These are phyloP conservation scores for Meriones psammophilus DNA, from an alignment of 2,797 vertebrate genomes.

Conservation along the genomic window DNA sequence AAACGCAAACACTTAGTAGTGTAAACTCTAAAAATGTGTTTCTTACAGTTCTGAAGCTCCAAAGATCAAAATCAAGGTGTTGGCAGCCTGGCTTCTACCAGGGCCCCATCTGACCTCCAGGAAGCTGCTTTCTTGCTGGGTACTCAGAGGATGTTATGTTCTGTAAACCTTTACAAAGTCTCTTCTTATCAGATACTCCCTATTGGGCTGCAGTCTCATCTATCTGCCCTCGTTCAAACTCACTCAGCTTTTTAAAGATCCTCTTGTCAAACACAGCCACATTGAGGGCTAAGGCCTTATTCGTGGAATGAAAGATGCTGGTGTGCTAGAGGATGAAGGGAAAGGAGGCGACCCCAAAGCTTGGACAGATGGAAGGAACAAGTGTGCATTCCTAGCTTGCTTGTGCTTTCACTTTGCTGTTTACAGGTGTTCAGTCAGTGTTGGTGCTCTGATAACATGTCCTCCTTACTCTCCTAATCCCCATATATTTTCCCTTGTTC, in stretches of 20 bases:
- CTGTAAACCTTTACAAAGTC: background rate
- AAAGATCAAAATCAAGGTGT: background rate
- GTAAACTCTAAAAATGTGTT: background rate
- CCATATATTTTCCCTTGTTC: background rate
- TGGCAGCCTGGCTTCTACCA: background rate
- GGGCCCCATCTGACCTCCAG: background rate
- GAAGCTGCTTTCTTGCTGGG: background rate
- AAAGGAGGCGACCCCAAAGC: background rate
- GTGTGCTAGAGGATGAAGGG: background rate
- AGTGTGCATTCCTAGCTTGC: background rate
- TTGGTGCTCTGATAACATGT: background rate
- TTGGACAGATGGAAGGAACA: background rate
- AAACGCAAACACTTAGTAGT: background rate
- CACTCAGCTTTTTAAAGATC: background rate
- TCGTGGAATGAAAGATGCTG: background rate
- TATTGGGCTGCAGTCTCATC: background rate
- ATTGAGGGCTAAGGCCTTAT: background rate
- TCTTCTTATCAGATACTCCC: background rate
- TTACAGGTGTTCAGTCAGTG: background rate
- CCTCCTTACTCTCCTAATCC: background rate
- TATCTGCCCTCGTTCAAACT: background rate
- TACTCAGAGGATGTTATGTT: background rate
- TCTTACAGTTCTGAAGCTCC: background rate
- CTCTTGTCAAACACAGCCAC: background rate
- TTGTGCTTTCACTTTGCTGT: background rate